These are phyloP conservation scores for Musca vetustissima DNA, from an alignment of 1,140 invertebrate species.

Conservation along the genomic window DNA sequence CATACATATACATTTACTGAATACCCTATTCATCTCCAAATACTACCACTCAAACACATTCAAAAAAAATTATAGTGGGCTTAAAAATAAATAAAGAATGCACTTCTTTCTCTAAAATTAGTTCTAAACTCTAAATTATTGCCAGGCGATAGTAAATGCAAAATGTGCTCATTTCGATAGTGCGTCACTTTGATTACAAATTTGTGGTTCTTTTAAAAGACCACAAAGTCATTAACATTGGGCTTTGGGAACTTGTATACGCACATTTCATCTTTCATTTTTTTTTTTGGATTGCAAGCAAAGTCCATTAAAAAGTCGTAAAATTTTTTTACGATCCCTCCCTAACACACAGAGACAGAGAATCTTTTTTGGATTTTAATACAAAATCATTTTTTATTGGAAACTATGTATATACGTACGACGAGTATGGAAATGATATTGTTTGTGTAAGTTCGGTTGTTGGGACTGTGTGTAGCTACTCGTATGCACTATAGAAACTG, in stretches of 20 bases:
- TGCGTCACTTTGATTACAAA: too few species aligned
- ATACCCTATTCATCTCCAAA: too few species aligned
- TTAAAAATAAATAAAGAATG: too few species aligned
- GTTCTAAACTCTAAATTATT: slow-evolving; percentile 21
- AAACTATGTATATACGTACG: slow-evolving; percentile 33
- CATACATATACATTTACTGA: too few species aligned
- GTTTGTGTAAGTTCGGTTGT: too few species aligned
- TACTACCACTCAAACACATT: too few species aligned
- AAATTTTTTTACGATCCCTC: slow-evolving; percentile 52
- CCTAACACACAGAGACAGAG: slow-evolving; percentile 51
- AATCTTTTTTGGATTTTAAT: slow-evolving; percentile 44
- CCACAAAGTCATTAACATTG: not conserved
- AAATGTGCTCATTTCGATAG: too few species aligned
- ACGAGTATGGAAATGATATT: too few species aligned
- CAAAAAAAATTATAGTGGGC: too few species aligned
- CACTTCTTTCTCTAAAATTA: slow-evolving; percentile 10
- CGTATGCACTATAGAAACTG: too few species aligned
- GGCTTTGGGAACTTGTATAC: slow-evolving; percentile 1
- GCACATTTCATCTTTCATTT: slow-evolving; percentile 33
- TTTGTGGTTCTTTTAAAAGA: too few species aligned
- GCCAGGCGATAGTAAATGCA: not conserved
- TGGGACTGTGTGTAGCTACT: too few species aligned
- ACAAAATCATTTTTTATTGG: slow-evolving; percentile 53
- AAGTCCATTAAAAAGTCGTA: slow-evolving; percentile 54
- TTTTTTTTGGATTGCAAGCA: slow-evolving; percentile 44